Percentiles rank a stretch among this genome's conserved stretches.
phyloP scores from a whole-genome alignment of 2,797 vertebrate species.

The Selene dorsalis region DNA sequence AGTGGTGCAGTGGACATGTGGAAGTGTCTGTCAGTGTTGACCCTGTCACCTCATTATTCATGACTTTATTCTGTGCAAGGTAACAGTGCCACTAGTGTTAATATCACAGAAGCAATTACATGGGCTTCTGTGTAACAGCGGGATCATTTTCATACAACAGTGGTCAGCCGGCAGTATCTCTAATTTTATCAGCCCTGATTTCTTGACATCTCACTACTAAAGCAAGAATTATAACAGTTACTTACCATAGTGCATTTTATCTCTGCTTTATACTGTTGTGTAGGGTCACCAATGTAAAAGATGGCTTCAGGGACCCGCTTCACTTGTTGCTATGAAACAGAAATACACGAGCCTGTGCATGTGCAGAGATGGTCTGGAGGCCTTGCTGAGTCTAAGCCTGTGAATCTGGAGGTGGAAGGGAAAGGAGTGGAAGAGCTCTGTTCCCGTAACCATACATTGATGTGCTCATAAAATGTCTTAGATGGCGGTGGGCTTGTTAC shows the following conservation, averaged over 20 bases:
- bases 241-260: constrained; percentile 12
- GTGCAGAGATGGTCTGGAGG: constrained; percentile 76
- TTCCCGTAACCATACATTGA: constrained; percentile 48
- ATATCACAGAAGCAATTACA: neutral
- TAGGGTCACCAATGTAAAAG: constrained; percentile 63
- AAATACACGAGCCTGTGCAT: constrained; percentile 74
- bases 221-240: neutral
- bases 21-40: neutral
- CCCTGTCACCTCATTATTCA: neutral
- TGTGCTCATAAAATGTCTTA: constrained; percentile 58
- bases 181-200: constrained; percentile 13
- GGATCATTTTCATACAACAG: neutral
- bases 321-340: constrained; percentile 88
- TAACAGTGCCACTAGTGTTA: neutral
- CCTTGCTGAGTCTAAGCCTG: constrained; percentile 80
- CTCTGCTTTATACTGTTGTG: constrained; percentile 28
- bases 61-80: neutral
- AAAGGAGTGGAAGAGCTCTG: constrained; percentile 70
- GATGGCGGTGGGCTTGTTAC: constrained; percentile 37
- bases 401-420: constrained; percentile 82
- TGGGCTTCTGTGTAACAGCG: neutral
- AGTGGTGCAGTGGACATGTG: neutral
- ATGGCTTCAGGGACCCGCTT: constrained; percentile 67
- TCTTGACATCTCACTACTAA: constrained; percentile 11
- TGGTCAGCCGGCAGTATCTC: neutral